Evolutionary conservation across 2,113 vertebrate species (phyloP).

Genomic region (Nycticebus coucang): DNA sequence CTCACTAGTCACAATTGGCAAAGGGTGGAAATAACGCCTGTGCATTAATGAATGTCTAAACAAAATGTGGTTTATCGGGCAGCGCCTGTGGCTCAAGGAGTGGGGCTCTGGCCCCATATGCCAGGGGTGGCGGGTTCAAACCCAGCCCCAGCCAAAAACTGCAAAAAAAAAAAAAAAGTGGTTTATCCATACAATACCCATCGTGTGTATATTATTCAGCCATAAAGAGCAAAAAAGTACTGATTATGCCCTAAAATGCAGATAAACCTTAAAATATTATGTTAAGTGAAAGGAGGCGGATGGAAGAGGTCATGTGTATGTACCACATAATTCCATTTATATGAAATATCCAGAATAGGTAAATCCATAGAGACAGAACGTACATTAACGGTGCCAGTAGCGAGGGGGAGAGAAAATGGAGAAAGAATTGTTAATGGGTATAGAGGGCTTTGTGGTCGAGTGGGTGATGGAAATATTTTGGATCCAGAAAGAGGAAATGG

Average conservation of each 20-base stretch:
- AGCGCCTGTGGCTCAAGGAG: too few relatives aligned
- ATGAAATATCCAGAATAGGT: background rate
- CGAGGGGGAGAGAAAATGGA: rapidly evolving
- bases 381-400: background rate
- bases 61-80: too few relatives aligned
- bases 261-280: background rate
- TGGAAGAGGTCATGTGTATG: too few relatives aligned
- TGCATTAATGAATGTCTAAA: background rate
- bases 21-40: background rate
- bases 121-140: too few relatives aligned
- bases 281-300: background rate
- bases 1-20: background rate
- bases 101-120: too few relatives aligned
- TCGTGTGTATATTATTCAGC: background rate
- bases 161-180: background rate
- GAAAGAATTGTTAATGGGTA: background rate
- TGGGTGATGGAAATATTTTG: background rate
- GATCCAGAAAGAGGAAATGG: too few relatives aligned
- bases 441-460: background rate
- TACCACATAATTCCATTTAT: conserved; percentile 75
- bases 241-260: rapidly evolving
- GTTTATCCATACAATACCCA: too few relatives aligned
- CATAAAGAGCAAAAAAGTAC: background rate
- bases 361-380: background rate
- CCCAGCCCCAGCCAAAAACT: too few relatives aligned